phyloP scores from a whole-genome alignment of 2,888 invertebrate species.

The Monoplex corrugatus region DNA sequence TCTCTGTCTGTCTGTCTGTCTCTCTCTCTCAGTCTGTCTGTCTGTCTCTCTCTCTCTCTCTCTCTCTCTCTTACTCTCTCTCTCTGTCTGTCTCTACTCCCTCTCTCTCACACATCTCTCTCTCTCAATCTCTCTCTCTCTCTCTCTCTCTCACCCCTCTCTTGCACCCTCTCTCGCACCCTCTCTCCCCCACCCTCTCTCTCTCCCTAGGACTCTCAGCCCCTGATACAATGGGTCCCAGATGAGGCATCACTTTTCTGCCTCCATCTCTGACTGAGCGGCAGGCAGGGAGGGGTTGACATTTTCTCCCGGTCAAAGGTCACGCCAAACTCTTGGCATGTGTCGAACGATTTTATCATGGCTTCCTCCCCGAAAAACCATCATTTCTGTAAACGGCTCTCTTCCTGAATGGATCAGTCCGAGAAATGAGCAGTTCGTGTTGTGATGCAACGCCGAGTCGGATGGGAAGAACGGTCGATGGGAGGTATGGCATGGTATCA shows the following conservation, averaged over 20 bases:
- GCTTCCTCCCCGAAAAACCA: conserved; percentile 23
- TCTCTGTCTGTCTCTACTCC: neutral
- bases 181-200: neutral
- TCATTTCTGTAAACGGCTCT: conserved; percentile 44
- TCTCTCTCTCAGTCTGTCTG: conserved; percentile 16
- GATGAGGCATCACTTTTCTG: conserved; percentile 38
- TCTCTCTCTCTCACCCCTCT: too few relatives aligned
- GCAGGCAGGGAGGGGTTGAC: conserved; percentile 44
- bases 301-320: conserved; percentile 48
- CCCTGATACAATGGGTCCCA: conserved; percentile 26
- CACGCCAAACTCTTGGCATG: conserved; percentile 54
- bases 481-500: neutral
- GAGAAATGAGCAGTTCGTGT: neutral
- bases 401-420: conserved; percentile 34
- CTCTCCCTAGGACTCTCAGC: neutral
- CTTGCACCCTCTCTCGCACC: neutral
- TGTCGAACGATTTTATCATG: conserved; percentile 50
- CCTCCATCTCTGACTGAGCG: neutral
- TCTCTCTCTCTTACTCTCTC: neutral
- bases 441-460: neutral
- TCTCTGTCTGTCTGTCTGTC: neutral
- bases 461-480: neutral
- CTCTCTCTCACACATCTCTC: neutral
- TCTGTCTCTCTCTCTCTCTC: neutral
- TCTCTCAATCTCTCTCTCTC: neutral